Evolutionary conservation across 2,888 invertebrate genomes (phyloP).

Genomic region (Hybos culiciformis): DNA sequence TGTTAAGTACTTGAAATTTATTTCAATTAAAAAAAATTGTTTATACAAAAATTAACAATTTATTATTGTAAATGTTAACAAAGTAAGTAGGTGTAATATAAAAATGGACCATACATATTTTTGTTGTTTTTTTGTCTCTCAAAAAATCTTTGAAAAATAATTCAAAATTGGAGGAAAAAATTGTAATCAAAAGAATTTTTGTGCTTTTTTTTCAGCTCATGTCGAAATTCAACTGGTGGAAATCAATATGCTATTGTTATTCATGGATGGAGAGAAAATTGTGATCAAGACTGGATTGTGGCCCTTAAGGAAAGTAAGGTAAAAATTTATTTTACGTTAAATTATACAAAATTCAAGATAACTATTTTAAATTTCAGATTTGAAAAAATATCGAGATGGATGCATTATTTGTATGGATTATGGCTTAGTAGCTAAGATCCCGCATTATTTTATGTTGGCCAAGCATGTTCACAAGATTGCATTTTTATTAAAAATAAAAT

Average conservation of each 20-base stretch:
- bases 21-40: no score
- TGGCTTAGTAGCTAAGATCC: conserved; percentile 13
- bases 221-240: background rate
- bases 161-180: no score
- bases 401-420: conserved; percentile 22
- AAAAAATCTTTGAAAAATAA: no score
- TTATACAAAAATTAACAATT: no score
- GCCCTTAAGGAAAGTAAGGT: conserved; percentile 16
- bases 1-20: no score
- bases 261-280: conserved; percentile 21
- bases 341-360: background rate
- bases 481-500: conserved; percentile 13
- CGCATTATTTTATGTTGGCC: conserved; percentile 16
- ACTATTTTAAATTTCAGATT: conserved; percentile 11
- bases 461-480: conserved; percentile 14
- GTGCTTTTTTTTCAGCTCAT: background rate
- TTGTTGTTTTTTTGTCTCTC: no score
- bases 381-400: conserved; percentile 16
- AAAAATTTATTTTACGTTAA: background rate
- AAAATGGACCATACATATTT: no score
- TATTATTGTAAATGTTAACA: no score
- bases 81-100: no score
- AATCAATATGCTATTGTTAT: conserved; percentile 18
- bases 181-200: background rate
- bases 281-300: conserved; percentile 15